Base-by-base conservation (phyloP, 1,140 invertebrate species). In the Saccostrea cuccullata region DNA sequence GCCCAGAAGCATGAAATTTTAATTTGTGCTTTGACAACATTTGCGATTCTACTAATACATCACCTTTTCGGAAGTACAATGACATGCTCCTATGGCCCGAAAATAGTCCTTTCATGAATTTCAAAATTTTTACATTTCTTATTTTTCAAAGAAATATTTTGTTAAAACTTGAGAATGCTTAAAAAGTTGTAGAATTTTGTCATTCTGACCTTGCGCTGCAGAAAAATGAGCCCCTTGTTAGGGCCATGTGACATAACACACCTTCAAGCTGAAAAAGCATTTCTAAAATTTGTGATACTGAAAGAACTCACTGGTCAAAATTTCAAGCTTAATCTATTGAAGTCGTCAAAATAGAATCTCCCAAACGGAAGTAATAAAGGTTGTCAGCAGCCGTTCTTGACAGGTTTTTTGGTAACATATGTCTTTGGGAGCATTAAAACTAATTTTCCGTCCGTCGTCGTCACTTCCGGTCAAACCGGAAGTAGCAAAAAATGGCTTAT, bases 81-180 rank as follows among this genome's bases (percentile, higher is more conserved):
- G 9, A 91, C 82, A 47, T 91, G 88, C n/a, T n/a, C n/a, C n/a
- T n/a, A n/a, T n/a, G n/a, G n/a, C n/a, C n/a, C n/a, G n/a, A n/a
- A n/a, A n/a, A n/a, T n/a, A n/a, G n/a, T n/a, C n/a, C n/a, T n/a
- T n/a, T n/a, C n/a, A n/a, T n/a, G n/a, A n/a, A n/a, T n/a, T n/a
- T n/a, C n/a, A n/a, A n/a, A n/a, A n/a, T n/a, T n/a, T n/a, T 70
- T 58, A 73, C 87, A 70, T 55, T 85, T 88, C n/a, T 88, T 83
- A 8, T 86, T 86, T 0, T 94, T 95, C 9, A 95, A 56, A 12
- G 88, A n/a, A n/a, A n/a, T n/a, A n/a, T n/a, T n/a, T n/a, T n/a
- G n/a, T n/a, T 93, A 8, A 94, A 23, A n/a, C 87, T 87, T n/a
- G 11, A 94, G 85, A 56, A 67, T 87, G 36, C 77, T 36, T 56